Base-by-base conservation (phyloP, 1,140 invertebrate genomes). In the Cylas formicarius region DNA sequence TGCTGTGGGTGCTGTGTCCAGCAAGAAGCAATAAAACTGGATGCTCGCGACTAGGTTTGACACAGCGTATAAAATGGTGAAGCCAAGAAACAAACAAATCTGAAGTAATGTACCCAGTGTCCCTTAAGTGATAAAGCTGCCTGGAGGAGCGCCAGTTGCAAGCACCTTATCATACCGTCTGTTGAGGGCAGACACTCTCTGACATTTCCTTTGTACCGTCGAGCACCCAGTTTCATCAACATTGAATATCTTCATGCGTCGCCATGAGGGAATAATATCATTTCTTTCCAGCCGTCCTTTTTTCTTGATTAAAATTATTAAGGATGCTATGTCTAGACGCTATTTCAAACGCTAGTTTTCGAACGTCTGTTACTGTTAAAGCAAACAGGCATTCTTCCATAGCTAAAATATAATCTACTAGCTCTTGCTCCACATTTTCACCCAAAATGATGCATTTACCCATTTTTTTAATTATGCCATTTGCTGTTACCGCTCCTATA, bases 221-320 rank as follows among this genome's bases (percentile, higher is more conserved):
- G 44, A 41, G 31, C 27, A 46, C 3, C 58, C 63, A 27, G 50
- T 57, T 44, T 67, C 62, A 34, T 67, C 66, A 9, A 62, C 50
- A 49, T 72, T 72, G 35, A 56, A 71, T 17, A 70, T 67, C 38
- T 55, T 43, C 23, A 41, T 58, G 46, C 32, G 50, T 32, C 34
- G 34, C 43, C 54, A 54, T 54, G 35, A 58, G 58, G 14, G 13
- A 16, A 21, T 44, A 44, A n/a, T n/a, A n/a, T n/a, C n/a, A n/a
- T n/a, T n/a, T n/a, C n/a, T n/a, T n/a, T n/a, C n/a, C n/a, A n/a
- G n/a, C n/a, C n/a, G n/a, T n/a, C n/a, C n/a, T n/a, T n/a, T n/a
- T n/a, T n/a, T n/a, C n/a, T n/a, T n/a, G n/a, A n/a, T n/a, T n/a
- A n/a, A n/a, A n/a, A n/a, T n/a, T n/a, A n/a, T n/a, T n/a, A n/a